A percentile compares a stretch with the other conserved stretches of the same genome.
Conservation (phyloP, 2,888 invertebrate species). For the Leptopilina syphax region DNA sequence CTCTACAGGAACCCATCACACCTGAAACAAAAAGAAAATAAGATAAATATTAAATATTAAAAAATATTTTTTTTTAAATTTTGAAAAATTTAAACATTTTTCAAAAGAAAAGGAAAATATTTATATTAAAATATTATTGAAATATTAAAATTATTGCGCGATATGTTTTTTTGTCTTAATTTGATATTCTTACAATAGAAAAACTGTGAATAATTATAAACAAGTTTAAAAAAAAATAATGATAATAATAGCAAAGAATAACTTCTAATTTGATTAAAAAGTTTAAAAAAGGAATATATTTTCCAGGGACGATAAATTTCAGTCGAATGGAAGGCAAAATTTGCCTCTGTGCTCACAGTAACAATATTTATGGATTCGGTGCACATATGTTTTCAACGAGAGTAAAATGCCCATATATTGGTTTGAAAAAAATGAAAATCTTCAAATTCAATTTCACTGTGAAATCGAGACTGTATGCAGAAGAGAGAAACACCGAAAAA, state of each 20-base stretch:
- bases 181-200: too few relatives aligned
- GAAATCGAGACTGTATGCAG: background rate
- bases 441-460: conserved; percentile 16
- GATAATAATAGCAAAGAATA: background rate
- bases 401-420: conserved; percentile 30
- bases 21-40: conserved; percentile 66
- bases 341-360: background rate
- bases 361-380: conserved; percentile 35
- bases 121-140: too few relatives aligned
- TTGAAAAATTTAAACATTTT: background rate
- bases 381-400: conserved; percentile 35
- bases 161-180: too few relatives aligned
- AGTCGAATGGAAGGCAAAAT: conserved; percentile 33
- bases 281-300: background rate
- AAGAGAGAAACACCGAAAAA: too few relatives aligned
- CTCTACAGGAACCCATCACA: conserved; percentile 71
- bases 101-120: background rate
- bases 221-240: background rate
- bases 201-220: background rate
- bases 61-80: background rate
- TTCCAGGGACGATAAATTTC: conserved; percentile 34
- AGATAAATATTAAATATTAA: background rate
- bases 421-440: conserved; percentile 17
- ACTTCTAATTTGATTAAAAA: conserved; percentile 31
- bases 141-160: too few relatives aligned